These are phyloP conservation scores for Xylota segnis DNA, from an alignment of 2,888 invertebrate species.

Conservation along the genomic window DNA sequence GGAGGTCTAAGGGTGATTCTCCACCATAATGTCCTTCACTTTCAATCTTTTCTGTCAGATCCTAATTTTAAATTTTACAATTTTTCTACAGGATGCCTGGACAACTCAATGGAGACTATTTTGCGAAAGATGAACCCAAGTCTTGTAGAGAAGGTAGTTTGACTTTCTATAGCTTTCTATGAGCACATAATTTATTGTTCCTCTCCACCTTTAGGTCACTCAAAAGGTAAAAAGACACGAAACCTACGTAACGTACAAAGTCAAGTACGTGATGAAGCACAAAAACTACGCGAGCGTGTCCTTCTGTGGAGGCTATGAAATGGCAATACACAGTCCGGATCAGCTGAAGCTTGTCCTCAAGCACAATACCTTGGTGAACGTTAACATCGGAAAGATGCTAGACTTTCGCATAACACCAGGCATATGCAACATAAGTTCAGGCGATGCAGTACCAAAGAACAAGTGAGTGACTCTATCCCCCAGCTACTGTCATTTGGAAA, in stretches of 20 bases:
- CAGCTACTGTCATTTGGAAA: not conserved
- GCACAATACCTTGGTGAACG: constrained; percentile 15
- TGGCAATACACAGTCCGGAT: constrained; percentile 46
- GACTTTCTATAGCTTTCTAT: not conserved
- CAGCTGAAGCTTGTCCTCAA: constrained; percentile 40
- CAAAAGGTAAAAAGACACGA: constrained; percentile 19
- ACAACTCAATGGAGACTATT: constrained; percentile 47
- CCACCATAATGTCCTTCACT: too few relatives aligned
- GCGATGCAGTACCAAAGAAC: constrained; percentile 17
- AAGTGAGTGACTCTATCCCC: constrained; percentile 41
- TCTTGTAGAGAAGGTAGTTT: constrained; percentile 39
- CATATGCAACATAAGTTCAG: constrained; percentile 47
- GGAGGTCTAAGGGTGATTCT: too few relatives aligned
- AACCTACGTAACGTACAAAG: constrained; percentile 36
- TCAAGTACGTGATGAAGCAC: constrained; percentile 58
- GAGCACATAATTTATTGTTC: too few relatives aligned
- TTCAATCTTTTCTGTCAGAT: too few relatives aligned
- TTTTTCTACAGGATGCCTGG: constrained; percentile 38
- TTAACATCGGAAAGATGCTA: constrained; percentile 54
- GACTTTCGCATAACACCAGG: constrained; percentile 46
- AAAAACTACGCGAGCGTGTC: constrained; percentile 58
- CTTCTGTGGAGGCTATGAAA: constrained; percentile 39
- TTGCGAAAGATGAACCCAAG: constrained; percentile 42
- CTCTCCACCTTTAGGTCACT: constrained; percentile 18
- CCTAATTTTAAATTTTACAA: too few relatives aligned